Conservation (phyloP, 1,140 invertebrate genomes). For the Brachionus paranguensis region DNA sequence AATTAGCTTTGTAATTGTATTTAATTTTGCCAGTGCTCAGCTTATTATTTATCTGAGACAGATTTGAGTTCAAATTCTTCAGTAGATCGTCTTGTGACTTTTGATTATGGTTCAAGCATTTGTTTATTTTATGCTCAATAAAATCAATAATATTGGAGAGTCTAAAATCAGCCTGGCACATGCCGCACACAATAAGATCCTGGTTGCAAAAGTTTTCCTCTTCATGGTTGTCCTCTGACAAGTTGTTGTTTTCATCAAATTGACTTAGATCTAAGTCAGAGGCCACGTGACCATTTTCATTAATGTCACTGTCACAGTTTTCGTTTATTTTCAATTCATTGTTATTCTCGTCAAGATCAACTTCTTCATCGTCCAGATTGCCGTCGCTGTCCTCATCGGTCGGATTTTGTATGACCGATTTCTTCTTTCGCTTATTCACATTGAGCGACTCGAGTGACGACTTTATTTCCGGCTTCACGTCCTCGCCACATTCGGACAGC, state of each 20-base stretch:
- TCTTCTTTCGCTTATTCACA: constrained; percentile 25
- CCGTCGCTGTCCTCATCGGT: constrained; percentile 8
- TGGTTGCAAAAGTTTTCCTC: background rate
- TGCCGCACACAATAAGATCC: constrained; percentile 38
- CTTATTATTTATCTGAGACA: background rate
- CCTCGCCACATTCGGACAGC: background rate
- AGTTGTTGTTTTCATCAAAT: constrained; percentile 20
- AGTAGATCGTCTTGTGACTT: background rate
- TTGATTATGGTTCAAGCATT: constrained; percentile 11
- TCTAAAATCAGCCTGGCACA: constrained; percentile 35
- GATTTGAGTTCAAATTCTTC: constrained; percentile 25
- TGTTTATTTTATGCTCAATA: constrained; percentile 38
- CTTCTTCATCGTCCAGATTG: constrained; percentile 6
- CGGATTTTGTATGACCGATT: background rate
- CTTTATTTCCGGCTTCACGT: background rate
- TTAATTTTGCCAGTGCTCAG: background rate
- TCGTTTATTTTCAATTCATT: constrained; percentile 21
- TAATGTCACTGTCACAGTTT: background rate
- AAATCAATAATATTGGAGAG: constrained; percentile 24
- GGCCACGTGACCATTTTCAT: background rate
- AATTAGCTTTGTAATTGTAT: background rate
- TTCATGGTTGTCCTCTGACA: background rate
- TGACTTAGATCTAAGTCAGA: background rate
- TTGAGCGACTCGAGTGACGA: background rate
- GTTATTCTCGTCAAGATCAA: constrained; percentile 5